These are phyloP conservation scores for Apis dorsata DNA, from an alignment of 1,140 invertebrate species.

Conservation along the genomic window DNA sequence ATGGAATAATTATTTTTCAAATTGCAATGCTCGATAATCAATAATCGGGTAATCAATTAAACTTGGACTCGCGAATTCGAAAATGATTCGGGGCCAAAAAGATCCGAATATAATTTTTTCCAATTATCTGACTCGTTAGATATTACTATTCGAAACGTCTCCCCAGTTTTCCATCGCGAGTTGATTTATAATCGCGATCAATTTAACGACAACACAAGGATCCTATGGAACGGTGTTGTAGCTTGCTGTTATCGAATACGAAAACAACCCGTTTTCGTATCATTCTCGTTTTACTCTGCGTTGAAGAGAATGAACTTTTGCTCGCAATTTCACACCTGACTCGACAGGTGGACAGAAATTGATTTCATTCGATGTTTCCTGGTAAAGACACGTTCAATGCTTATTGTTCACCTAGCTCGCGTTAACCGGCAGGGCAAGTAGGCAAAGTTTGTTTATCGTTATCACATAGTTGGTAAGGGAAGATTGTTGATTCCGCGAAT, in stretches of 20 bases:
- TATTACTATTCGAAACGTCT: conserved; percentile 7
- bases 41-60: no score
- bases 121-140: not conserved
- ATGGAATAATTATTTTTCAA: no score
- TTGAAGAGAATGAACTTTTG: not conserved
- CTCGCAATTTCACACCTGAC: conserved; percentile 8
- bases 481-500: conserved; percentile 5
- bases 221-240: not conserved
- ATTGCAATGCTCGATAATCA: no score
- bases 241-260: not conserved
- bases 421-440: no score
- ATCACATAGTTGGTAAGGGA: not conserved
- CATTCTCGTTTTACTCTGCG: not conserved
- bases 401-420: not conserved
- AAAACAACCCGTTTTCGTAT: conserved; percentile 16
- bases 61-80: no score
- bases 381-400: not conserved
- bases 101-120: not conserved
- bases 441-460: conserved; percentile 15
- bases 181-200: conserved; percentile 3
- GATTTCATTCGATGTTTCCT: not conserved
- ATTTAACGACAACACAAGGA: conserved; percentile 7
- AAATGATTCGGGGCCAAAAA: no score
- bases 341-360: conserved; percentile 7
- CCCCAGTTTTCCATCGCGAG: conserved; percentile 1